Evolutionary conservation across 2,113 vertebrate species (phyloP), one percentile per base, ranked within the genome.

Genomic region (Petrocephalus microphthalmus): DNA sequence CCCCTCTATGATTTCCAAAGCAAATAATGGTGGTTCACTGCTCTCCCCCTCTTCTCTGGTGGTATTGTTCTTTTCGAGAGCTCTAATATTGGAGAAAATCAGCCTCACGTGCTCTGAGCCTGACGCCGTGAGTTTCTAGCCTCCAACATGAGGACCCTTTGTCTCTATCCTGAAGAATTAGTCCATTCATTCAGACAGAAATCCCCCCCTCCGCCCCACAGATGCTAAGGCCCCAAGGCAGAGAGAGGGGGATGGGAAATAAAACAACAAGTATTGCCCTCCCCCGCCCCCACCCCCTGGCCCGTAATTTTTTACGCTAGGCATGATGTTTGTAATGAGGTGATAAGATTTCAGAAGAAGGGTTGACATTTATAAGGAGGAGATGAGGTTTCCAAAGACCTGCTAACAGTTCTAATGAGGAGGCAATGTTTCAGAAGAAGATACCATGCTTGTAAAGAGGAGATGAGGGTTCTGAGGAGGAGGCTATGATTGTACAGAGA

Each of bases 321-420:
- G 96, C 95, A 96, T 97, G 95, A 95, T 96, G 96, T 96, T 96
- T 96, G 95, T 95, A 96, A 96, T 96, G 94, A 97, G 96, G 96
- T 54, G 51, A 85, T 56, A 29, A 85, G n/a, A 17, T 54, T 85
- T 85, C 11, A 54, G 49, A 54, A 25, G 84, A 85, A 54, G 52
- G 19, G 84, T 19, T 85, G 84, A 85, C 22, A 13, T 85, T 33
- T 85, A 7, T 19, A 37, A 85, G 5, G 84, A 37, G 52, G 51
- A 37, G 84, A 85, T 37, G 49, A 54, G 13, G 45, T 49, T 83
- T 83, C 45, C 37, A 42, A 45, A 42, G 67, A 37, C 15, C 29
- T 19, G 1, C 29, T 19, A 33, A 78, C 71, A 42, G 29, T 78
- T 78, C 11, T 19, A 78, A 42, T 78, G 33, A 74, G 8, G 67